Conservation (phyloP, 2,888 invertebrate genomes). For the Oxystoma pomonae region DNA sequence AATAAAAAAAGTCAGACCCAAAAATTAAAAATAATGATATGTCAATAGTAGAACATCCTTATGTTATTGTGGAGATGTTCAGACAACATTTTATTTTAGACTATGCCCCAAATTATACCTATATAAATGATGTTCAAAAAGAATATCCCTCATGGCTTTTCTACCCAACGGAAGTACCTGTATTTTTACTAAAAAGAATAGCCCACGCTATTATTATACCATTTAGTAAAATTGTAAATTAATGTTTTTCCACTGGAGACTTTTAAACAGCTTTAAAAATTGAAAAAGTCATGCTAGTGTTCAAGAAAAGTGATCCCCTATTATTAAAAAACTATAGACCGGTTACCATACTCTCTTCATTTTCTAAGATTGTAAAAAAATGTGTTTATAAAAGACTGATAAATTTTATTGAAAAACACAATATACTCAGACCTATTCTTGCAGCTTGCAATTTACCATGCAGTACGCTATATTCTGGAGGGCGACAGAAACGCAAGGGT, state of each 20-base stretch:
- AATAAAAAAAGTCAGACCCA: not conserved
- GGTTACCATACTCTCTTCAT: constrained; percentile 1
- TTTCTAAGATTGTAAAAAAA: not conserved
- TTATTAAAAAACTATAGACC: not conserved
- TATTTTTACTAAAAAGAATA: not conserved
- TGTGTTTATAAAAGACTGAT: not conserved
- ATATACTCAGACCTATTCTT: not conserved
- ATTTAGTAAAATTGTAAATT: not conserved
- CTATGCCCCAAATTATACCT: not conserved
- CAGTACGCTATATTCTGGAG: too few relatives aligned
- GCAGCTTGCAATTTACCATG: not conserved
- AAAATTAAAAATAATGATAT: not conserved
- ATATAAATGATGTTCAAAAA: not conserved
- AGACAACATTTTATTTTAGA: not conserved
- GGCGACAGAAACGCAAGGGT: not conserved
- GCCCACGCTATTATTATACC: not conserved
- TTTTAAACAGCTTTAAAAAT: not conserved
- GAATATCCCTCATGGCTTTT: not conserved
- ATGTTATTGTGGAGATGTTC: not conserved
- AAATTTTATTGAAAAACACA: not conserved
- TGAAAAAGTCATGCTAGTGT: too few relatives aligned
- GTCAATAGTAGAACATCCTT: not conserved
- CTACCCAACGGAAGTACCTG: not conserved
- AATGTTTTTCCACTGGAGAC: not conserved
- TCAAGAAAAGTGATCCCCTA: too few relatives aligned